These are phyloP conservation scores for Artemia sinica DNA, from an alignment of 2,888 invertebrate genomes.

Conservation along the genomic window DNA sequence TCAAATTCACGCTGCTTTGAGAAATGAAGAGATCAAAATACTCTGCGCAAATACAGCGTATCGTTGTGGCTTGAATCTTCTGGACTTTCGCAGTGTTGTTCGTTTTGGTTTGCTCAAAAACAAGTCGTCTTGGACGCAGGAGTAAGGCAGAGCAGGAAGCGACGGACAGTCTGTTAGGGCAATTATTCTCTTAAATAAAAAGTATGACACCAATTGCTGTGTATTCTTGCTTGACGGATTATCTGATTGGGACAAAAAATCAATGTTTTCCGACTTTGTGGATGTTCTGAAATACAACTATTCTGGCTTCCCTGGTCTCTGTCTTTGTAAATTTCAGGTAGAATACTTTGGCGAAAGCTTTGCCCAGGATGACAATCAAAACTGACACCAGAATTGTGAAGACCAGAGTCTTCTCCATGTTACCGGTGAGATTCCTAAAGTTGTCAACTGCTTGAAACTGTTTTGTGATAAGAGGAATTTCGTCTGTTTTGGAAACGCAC, in stretches of 20 bases:
- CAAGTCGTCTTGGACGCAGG: neutral
- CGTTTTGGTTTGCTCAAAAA: neutral
- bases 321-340: neutral
- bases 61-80: neutral
- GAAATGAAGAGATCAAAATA: neutral
- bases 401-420: neutral
- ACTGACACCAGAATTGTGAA: neutral
- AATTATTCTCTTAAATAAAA: neutral
- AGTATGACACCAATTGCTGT: neutral
- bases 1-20: neutral
- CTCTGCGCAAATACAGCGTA: neutral
- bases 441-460: neutral
- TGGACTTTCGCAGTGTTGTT: neutral
- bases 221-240: neutral
- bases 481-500: neutral
- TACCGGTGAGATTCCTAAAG: neutral
- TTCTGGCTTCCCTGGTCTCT: neutral
- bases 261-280: neutral
- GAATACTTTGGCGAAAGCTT: neutral
- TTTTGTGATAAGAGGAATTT: neutral
- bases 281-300: neutral
- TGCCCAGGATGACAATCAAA: neutral
- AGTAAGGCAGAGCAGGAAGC: neutral
- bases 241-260: neutral
- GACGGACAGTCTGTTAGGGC: neutral